These are phyloP conservation scores for Calcarius ornatus DNA, from an alignment of 2,113 vertebrate genomes.

Conservation along the genomic window DNA sequence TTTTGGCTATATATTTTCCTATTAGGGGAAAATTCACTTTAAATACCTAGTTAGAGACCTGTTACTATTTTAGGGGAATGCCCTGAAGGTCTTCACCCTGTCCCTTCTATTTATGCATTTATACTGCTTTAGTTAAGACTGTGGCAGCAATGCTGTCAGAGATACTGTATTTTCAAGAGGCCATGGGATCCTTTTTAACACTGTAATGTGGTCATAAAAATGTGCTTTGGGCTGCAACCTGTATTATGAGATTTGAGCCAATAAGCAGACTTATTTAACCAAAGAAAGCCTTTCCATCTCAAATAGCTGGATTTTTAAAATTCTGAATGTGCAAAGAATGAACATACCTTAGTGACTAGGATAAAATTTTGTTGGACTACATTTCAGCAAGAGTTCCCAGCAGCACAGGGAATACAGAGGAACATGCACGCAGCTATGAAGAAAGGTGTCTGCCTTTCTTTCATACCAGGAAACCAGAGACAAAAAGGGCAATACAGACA, in stretches of 20 bases:
- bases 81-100: neutral
- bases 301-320: neutral
- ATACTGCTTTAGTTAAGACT: constrained; percentile 50
- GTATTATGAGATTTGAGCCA: constrained; percentile 51
- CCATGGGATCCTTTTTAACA: constrained; percentile 11
- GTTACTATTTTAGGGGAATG: constrained; percentile 3
- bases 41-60: neutral
- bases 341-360: neutral
- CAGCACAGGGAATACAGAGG: neutral
- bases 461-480: neutral
- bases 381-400: neutral
- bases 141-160: constrained; percentile 12
- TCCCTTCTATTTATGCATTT: constrained; percentile 47
- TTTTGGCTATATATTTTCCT: neutral
- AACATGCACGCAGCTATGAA: neutral
- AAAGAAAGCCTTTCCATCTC: constrained; percentile 14
- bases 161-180: constrained; percentile 13
- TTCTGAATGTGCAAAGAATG: neutral
- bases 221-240: constrained; percentile 59
- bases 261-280: constrained; percentile 47
- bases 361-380: constrained; percentile 7
- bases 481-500: neutral
- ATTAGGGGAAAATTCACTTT: neutral
- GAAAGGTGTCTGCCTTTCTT: neutral
- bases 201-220: constrained; percentile 42